Conservation (phyloP, 2,888 invertebrate genomes). For the Drosophila conformis region DNA sequence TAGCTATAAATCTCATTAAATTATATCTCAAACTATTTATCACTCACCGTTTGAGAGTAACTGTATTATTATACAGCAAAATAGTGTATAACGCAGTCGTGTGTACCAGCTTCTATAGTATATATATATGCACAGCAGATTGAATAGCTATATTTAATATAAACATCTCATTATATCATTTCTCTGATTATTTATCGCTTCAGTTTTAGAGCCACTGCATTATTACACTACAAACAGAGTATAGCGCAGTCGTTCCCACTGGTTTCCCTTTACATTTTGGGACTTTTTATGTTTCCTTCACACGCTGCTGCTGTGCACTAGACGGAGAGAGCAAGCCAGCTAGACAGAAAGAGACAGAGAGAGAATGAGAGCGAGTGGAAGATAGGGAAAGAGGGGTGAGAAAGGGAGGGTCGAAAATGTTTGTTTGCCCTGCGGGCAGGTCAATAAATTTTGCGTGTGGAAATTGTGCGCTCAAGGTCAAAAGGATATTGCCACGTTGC, state of each 20-base stretch:
- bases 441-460: slow-evolving; percentile 84
- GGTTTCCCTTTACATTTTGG: slow-evolving; percentile 24
- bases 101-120: neutral
- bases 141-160: neutral
- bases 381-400: neutral
- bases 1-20: neutral
- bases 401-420: slow-evolving; percentile 4
- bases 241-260: neutral
- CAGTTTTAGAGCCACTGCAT: neutral
- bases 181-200: no score
- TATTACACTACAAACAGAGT: neutral
- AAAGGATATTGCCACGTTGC: slow-evolving; percentile 83
- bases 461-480: slow-evolving; percentile 84
- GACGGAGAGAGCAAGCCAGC: neutral
- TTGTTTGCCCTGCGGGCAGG: slow-evolving; percentile 62
- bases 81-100: neutral
- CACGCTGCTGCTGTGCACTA: slow-evolving; percentile 2
- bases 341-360: neutral
- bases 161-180: neutral
- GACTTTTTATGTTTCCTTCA: slow-evolving; percentile 53
- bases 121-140: neutral
- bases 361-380: neutral
- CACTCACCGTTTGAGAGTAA: neutral
- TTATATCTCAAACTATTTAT: neutral
- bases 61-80: neutral